phyloP scores from a whole-genome alignment of 2,888 invertebrate genomes.

The Tenthredo scrophulariae region DNA sequence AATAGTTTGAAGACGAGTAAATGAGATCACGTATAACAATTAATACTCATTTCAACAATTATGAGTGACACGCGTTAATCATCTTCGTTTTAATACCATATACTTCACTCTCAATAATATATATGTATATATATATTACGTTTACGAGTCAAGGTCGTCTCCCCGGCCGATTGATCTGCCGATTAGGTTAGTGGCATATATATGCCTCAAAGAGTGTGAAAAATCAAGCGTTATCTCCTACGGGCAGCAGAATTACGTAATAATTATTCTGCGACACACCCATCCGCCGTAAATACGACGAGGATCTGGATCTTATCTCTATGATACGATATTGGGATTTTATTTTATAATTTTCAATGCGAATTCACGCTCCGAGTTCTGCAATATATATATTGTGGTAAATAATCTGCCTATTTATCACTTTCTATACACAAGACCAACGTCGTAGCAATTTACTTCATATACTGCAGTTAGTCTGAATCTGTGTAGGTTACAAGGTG shows the following conservation, averaged over 20 bases:
- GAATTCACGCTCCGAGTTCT: neutral
- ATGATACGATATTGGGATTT: neutral
- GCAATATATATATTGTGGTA: neutral
- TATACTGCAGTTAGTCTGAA: neutral
- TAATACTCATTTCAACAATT: neutral
- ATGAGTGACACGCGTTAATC: neutral
- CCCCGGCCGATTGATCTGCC: neutral
- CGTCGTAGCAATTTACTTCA: neutral
- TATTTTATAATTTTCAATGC: neutral
- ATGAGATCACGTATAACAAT: neutral
- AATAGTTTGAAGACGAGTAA: neutral
- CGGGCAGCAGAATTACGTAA: neutral
- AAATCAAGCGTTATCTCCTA: conserved; percentile 15
- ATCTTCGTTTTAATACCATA: neutral
- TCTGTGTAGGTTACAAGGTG: neutral
- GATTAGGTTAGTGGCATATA: neutral
- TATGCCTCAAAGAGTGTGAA: neutral
- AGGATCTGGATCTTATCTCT: neutral
- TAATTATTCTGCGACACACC: neutral
- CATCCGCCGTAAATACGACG: neutral
- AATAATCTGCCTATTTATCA: neutral
- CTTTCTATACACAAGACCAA: neutral
- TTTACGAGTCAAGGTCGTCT: conserved; percentile 14
- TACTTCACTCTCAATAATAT: neutral
- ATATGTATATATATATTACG: neutral